Conservation (phyloP, 2,113 vertebrate species). For the Psilopogon haemacephalus region DNA sequence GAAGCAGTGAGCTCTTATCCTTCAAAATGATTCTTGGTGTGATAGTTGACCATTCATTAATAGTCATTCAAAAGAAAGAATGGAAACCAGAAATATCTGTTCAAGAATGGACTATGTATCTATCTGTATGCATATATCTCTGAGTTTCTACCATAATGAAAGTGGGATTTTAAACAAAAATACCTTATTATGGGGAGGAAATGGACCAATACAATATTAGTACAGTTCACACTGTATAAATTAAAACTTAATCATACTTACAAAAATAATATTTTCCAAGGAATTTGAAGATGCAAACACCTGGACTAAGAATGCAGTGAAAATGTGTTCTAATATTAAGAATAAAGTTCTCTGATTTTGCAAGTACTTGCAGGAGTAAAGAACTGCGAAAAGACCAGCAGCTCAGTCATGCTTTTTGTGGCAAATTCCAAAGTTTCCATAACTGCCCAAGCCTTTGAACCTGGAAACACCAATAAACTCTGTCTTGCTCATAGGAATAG, state of each 20-base stretch:
- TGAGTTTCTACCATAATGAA: neutral
- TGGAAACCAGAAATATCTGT: neutral
- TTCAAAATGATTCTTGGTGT: neutral
- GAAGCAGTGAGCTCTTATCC: neutral
- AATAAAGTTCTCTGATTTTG: neutral
- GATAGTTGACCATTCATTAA: neutral
- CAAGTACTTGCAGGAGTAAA: neutral
- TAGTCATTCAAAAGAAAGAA: neutral
- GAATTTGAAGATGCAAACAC: neutral
- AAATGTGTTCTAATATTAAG: neutral
- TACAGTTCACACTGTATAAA: neutral
- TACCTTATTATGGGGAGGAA: neutral
- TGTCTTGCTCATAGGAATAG: neutral
- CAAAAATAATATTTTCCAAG: neutral
- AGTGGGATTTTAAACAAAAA: neutral
- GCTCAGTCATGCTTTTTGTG: neutral
- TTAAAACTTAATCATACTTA: neutral
- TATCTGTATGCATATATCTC: neutral
- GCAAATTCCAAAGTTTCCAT: neutral
- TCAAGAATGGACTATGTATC: neutral
- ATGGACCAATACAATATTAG: neutral
- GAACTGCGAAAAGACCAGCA: neutral
- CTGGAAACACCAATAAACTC: neutral
- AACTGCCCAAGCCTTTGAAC: neutral
- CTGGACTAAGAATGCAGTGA: neutral